phyloP scores from a whole-genome alignment of 2,888 invertebrate genomes.

The Dryadula phaetusa region DNA sequence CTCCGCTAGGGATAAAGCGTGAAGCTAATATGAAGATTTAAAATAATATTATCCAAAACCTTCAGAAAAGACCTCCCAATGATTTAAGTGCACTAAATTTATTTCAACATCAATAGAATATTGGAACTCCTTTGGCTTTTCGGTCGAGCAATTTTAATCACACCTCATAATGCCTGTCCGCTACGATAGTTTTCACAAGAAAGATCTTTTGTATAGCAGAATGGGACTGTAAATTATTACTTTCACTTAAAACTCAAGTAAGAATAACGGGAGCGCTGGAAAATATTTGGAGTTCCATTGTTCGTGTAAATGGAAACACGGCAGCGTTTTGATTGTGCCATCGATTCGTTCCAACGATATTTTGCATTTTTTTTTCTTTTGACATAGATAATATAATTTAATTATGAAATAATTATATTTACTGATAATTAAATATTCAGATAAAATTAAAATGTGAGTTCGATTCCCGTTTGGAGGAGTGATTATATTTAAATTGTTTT shows the following conservation, averaged over 20 bases:
- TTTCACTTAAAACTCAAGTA: slow-evolving; percentile 13
- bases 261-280: slow-evolving; percentile 11
- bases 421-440: no score
- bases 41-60: not conserved
- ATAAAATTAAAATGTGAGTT: no score
- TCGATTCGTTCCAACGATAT: slow-evolving; percentile 12
- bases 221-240: slow-evolving; percentile 24
- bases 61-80: not conserved
- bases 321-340: slow-evolving; percentile 20
- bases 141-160: slow-evolving; percentile 42
- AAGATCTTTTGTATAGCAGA: slow-evolving; percentile 29
- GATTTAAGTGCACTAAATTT: slow-evolving; percentile 46
- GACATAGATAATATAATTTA: no score
- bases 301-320: slow-evolving; percentile 13
- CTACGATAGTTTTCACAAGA: slow-evolving; percentile 37
- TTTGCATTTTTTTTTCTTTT: not conserved
- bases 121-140: slow-evolving; percentile 44
- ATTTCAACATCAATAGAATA: slow-evolving; percentile 47
- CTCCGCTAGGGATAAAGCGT: no score
- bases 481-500: no score
- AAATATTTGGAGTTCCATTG: slow-evolving; percentile 21
- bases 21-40: no score
- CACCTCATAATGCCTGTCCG: slow-evolving; percentile 36
- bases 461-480: no score
- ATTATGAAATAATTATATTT: no score